A percentile compares a stretch with the other conserved stretches of the same genome.
phyloP scores from a whole-genome alignment of 2,797 vertebrate genomes.

The Coregonus ussuriensis region DNA sequence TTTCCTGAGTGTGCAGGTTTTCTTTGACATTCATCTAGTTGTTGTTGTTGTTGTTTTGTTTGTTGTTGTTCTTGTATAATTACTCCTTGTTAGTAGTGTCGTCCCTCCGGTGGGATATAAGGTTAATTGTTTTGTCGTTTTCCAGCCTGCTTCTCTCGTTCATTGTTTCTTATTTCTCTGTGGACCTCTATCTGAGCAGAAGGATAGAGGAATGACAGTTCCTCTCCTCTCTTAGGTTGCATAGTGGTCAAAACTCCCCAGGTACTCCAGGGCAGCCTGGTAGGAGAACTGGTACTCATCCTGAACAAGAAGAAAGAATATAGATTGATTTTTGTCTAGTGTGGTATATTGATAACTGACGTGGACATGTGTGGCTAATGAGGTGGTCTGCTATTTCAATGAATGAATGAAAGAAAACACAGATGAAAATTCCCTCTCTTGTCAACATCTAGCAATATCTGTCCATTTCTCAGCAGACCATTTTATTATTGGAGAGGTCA shows the following conservation, averaged over 20 bases:
- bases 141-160: constrained; percentile 28
- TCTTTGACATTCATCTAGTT: constrained; percentile 61
- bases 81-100: constrained; percentile 44
- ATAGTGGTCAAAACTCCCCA: constrained; percentile 99
- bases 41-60: constrained; percentile 55
- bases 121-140: constrained; percentile 40
- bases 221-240: constrained; percentile 90
- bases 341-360: not conserved
- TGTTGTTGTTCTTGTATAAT: constrained; percentile 45
- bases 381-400: no score
- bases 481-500: no score
- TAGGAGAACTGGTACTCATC: constrained; percentile 99
- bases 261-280: constrained; percentile 95
- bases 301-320: constrained; percentile 63
- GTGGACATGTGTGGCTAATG: not conserved
- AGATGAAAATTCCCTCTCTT: not conserved
- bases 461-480: not conserved
- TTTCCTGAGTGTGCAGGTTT: constrained; percentile 62
- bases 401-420: not conserved
- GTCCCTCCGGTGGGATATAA: constrained; percentile 50
- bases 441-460: not conserved
- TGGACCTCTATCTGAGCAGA: constrained; percentile 51
- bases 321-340: not conserved
- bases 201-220: constrained; percentile 46
- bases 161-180: not conserved